Conservation (phyloP, 2,797 vertebrate species). For the Amazona ochrocephala region DNA sequence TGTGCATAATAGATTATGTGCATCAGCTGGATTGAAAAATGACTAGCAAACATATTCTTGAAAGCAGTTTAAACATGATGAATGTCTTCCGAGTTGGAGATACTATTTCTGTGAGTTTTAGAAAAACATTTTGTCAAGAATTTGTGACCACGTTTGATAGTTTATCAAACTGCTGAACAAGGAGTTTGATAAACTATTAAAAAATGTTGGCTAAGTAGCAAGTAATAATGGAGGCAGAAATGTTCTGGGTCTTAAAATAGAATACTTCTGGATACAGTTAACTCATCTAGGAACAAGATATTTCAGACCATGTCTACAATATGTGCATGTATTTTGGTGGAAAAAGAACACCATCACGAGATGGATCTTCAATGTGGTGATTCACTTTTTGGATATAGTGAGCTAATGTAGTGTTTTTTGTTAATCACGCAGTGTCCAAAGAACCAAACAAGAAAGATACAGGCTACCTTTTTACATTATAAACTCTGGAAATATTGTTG, state of each 20-base stretch:
- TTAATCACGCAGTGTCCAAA: conserved; percentile 74
- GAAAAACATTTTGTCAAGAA: not conserved
- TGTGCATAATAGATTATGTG: not conserved
- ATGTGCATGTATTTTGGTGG: too few species aligned
- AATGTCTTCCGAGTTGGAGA: not conserved
- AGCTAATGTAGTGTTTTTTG: conserved; percentile 70
- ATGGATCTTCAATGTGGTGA: too few species aligned
- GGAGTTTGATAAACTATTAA: too few species aligned
- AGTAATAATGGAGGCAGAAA: too few species aligned
- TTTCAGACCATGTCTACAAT: too few species aligned
- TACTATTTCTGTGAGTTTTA: not conserved
- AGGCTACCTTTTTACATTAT: conserved; percentile 66
- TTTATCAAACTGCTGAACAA: too few species aligned
- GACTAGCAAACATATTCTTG: not conserved
- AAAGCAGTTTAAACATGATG: not conserved
- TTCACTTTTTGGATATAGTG: not conserved
- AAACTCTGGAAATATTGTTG: conserved; percentile 66
- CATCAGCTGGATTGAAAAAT: not conserved
- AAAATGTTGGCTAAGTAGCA: too few species aligned
- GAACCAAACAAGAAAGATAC: conserved; percentile 69
- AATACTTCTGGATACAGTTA: too few species aligned
- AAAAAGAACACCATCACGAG: too few species aligned
- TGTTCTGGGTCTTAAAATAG: too few species aligned
- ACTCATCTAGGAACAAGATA: too few species aligned
- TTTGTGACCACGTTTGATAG: not conserved